These are phyloP conservation scores for Acanthiza pusilla DNA, from an alignment of 2,797 vertebrate genomes.

Conservation along the genomic window DNA sequence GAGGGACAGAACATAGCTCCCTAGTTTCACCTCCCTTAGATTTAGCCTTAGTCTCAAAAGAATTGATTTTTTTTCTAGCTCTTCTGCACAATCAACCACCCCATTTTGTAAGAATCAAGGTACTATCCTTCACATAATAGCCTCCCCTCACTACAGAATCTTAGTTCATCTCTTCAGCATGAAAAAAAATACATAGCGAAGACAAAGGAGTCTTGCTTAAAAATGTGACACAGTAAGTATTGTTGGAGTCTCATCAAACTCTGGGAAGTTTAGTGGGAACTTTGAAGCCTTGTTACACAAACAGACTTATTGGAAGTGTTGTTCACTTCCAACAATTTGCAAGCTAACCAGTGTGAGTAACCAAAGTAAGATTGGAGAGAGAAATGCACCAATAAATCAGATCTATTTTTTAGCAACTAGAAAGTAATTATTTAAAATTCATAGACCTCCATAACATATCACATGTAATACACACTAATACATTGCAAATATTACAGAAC, in stretches of 20 bases:
- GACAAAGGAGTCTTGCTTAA: not conserved
- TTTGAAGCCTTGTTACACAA: not conserved
- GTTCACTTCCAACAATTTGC: not conserved
- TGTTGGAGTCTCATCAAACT: too few relatives aligned
- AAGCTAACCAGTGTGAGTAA: not conserved
- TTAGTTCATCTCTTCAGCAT: not conserved
- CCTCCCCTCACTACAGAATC: not conserved
- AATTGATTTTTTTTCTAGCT: not conserved
- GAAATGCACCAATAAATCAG: not conserved
- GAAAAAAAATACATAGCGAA: not conserved
- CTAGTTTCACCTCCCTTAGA: not conserved
- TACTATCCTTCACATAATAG: not conserved
- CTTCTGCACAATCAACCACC: not conserved
- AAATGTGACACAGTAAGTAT: not conserved
- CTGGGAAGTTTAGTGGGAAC: not conserved
- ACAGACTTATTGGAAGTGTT: not conserved
- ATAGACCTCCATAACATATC: not conserved
- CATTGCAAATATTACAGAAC: not conserved
- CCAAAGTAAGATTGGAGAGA: not conserved
- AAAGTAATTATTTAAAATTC: not conserved
- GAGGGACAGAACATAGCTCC: not conserved
- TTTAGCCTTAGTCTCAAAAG: not conserved
- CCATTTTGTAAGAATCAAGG: not conserved
- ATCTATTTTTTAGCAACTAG: not conserved
- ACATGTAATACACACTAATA: not conserved